phyloP scores from a whole-genome alignment of 2,888 invertebrate genomes.

The Rhabditoides inermis region DNA sequence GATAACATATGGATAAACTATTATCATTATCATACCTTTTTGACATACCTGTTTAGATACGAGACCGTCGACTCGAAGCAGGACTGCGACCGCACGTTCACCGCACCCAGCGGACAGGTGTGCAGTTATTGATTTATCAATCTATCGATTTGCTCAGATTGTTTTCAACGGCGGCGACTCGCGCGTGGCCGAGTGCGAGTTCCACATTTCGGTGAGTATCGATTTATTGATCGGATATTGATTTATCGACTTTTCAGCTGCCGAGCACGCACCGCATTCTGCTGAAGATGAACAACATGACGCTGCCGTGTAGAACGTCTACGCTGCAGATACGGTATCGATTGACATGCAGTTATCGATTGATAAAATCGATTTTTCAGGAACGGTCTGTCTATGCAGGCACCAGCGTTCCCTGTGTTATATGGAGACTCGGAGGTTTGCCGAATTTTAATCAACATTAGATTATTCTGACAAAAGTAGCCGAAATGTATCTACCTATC shows the following conservation, averaged over 20 bases:
- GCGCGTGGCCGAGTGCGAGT: constrained; percentile 29
- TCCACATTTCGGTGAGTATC: constrained; percentile 30
- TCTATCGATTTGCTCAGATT: constrained; percentile 9
- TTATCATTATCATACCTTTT: neutral
- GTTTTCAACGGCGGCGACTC: constrained; percentile 22
- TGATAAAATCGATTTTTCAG: constrained; percentile 10
- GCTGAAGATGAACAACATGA: constrained; percentile 45
- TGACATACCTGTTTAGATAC: constrained; percentile 10
- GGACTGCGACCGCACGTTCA: constrained; percentile 41
- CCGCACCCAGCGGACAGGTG: constrained; percentile 26
- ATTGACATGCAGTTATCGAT: neutral
- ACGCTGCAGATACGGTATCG: constrained; percentile 28
- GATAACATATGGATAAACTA: constrained; percentile 5
- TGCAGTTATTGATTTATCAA: neutral
- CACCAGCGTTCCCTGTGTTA: constrained; percentile 42
- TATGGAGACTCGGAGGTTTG: constrained; percentile 40
- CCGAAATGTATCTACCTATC: too few species aligned
- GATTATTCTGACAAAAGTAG: too few species aligned
- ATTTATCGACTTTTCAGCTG: constrained; percentile 18
- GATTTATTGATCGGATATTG: neutral
- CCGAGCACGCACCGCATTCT: constrained; percentile 34
- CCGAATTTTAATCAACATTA: too few species aligned
- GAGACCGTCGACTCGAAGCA: constrained; percentile 28
- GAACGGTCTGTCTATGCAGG: constrained; percentile 36
- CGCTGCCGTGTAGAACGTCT: constrained; percentile 35